Evolutionary conservation across 2,888 invertebrate genomes (phyloP), one percentile per base, ranked within the genome.

Genomic region (Aricia artaxerxes): DNA sequence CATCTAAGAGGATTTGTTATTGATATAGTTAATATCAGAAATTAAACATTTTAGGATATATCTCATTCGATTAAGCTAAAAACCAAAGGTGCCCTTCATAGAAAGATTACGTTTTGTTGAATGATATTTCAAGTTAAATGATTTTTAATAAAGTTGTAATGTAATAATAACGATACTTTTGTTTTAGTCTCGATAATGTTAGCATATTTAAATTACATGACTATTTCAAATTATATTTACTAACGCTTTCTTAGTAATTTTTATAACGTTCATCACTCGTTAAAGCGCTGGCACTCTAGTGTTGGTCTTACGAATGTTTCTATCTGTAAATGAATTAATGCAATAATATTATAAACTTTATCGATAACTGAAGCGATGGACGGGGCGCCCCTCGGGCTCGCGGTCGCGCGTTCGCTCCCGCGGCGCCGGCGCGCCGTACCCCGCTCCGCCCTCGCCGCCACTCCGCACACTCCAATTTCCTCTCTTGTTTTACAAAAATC

Each of bases 21-120:
- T 87, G 88, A 89, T 90, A 88, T 92, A 93, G 91, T 89, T 92
- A 91, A 90, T 90, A 90, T 85, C 91, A 91, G 91, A 93, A 93
- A 92, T 91, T 89, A 92, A 95, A 93, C 92, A 92, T 91, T 90
- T 91, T 93, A 93, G 93, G 91, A 92, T 93, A 88, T 94, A 95
- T 92, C 90, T 90, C 95, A 95, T 96, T 94, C 90, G 93, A 91
- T 88, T 96, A 96, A 96, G 96, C 96, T 96, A 96, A 95, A 97
- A 97, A 97, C 97, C 97, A 97, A 97, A 97, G 97, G 97, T 97
- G 97, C 97, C 97, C 97, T 97, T 95, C 95, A 95, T 94, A 94
- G 92, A 93, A 93, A 91, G 91, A 93, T 93, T 94, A 94, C 93
- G 93, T 94, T 94, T 92, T 94, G 94, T 94, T 94, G 90, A 91